Evolutionary conservation across 2,797 vertebrate genomes (phyloP), one percentile per base, ranked within the genome.

Genomic region (Chelon auratus): DNA sequence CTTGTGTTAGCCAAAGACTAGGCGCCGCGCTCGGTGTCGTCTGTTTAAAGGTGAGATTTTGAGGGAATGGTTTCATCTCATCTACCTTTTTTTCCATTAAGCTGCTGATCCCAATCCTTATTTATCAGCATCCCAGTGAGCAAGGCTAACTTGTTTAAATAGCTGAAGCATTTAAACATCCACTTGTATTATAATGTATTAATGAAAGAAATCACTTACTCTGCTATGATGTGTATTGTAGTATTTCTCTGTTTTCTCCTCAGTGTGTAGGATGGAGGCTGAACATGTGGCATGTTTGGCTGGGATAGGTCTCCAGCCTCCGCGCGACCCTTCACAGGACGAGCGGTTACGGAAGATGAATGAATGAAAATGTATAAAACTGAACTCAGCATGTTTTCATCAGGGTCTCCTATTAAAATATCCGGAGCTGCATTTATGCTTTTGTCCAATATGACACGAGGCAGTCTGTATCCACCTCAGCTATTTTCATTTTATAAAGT

Each of bases 1-100:
- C 52, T 74, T 42, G 51, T 48, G 75, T 45, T 52, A 75, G 75
- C 45, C 9, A 18, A 8, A 6, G 45, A 47, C 45, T 8, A 45
- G 43, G 43, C 15, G 12, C 43, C 1, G 17, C 7, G 43, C 3
- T 48, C 0, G 10, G 18, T 52, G 42, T 67, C 0, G 11, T 63
- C 67, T 68, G 22, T 2, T 40, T 17, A 42, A 56, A 54, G 37
- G 37, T 26, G 24, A 47, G 17, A 47, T 8, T n/a, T 18, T 1
- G 14, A 15, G 45, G n/a, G 10, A 18, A 47, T 47, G 45, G 17
- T 17, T 17, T 2, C 43, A 1, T 45, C 26, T 50, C 18, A 54
- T 24, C 62, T 40, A 26, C 3, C 24, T 60, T 17, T 26, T 12
- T 3, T 12, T 36, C 5, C 10, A 36, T 68, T 6, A 9, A 39